Evolutionary conservation across 2,113 vertebrate genomes (phyloP).

Genomic region (Salvelinus namaycush): DNA sequence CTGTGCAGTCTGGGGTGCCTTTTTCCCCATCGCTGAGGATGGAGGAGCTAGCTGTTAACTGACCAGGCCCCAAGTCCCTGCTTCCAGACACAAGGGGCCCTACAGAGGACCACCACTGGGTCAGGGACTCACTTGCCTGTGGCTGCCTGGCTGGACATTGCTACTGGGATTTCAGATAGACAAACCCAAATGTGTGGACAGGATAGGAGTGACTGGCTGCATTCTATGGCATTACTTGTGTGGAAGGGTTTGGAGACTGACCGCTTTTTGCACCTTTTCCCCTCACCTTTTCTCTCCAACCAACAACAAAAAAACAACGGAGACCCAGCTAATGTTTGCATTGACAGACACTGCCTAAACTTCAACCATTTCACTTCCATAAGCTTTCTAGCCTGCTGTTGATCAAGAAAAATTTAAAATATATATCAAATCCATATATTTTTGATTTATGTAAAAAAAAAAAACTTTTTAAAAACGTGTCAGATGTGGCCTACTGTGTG

Average conservation of each 20-base stretch:
- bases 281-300: conserved; percentile 2
- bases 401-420: conserved; percentile 56
- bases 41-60: conserved; percentile 26
- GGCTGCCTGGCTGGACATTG: background rate
- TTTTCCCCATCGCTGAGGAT: conserved; percentile 48
- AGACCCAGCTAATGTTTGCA: conserved; percentile 55
- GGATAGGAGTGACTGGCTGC: conserved; percentile 55
- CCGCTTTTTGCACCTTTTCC: conserved; percentile 35
- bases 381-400: conserved; percentile 72
- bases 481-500: conserved; percentile 75
- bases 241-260: conserved; percentile 56
- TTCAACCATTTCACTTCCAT: conserved; percentile 46
- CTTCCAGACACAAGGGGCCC: conserved; percentile 5
- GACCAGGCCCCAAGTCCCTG: background rate
- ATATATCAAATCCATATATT: conserved; percentile 51
- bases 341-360: conserved; percentile 63
- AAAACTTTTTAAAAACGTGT: conserved; percentile 52
- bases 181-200: conserved; percentile 31
- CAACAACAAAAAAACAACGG: conserved; percentile 3
- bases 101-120: background rate
- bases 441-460: conserved; percentile 49
- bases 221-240: conserved; percentile 71
- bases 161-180: conserved; percentile 35
- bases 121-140: background rate
- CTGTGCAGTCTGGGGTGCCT: conserved; percentile 54